Percentiles rank a stretch among this genome's conserved stretches.
Evolutionary conservation across 1,140 invertebrate genomes (phyloP).

Genomic region (Aphelinus atriplicis): DNA sequence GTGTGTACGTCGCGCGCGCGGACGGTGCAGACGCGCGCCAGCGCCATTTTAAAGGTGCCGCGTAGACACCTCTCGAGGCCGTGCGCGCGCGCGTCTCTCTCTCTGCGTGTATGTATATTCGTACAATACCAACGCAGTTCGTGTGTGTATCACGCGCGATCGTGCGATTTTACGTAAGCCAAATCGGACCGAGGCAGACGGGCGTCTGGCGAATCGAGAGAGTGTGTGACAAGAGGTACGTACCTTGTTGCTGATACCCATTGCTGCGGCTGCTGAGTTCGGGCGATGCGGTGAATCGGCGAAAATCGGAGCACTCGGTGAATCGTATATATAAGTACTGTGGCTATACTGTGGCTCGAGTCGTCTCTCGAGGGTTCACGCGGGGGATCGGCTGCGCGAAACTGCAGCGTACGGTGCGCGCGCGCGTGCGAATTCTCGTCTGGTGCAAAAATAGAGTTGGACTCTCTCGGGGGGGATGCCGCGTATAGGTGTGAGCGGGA

Average conservation of each 20-base stretch:
- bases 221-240: conserved; percentile 23
- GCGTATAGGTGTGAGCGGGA: too few species aligned
- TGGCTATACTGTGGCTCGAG: too few species aligned
- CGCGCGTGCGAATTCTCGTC: too few species aligned
- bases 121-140: not conserved
- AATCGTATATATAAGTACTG: too few species aligned
- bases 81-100: not conserved
- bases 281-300: too few species aligned
- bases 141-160: not conserved
- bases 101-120: not conserved
- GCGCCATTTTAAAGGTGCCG: conserved; percentile 36
- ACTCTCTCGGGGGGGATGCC: too few species aligned
- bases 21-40: not conserved
- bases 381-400: too few species aligned
- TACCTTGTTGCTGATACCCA: conserved; percentile 48
- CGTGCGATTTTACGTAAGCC: conserved; percentile 30
- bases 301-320: too few species aligned
- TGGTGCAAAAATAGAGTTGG: too few species aligned
- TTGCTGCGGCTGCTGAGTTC: conserved; percentile 12
- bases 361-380: too few species aligned
- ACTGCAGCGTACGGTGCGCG: too few species aligned
- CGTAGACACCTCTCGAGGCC: conserved; percentile 19
- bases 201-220: not conserved
- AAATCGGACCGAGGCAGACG: not conserved
- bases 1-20: too few species aligned